phyloP scores from a whole-genome alignment of 2,797 vertebrate species.

The Fringilla coelebs region DNA sequence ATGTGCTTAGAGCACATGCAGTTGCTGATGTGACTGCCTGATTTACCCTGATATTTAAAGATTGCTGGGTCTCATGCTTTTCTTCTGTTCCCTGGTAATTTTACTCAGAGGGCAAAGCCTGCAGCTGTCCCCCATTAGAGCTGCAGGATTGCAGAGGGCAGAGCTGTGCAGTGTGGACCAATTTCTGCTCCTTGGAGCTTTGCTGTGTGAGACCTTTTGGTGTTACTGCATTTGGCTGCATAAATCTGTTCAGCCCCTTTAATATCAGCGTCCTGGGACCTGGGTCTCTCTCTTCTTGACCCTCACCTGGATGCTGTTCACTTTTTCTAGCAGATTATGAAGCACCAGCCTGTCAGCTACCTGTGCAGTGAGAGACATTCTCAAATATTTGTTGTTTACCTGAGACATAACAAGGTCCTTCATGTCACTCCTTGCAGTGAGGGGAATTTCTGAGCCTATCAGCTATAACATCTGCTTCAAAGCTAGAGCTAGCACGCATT shows the following conservation, averaged over 20 bases:
- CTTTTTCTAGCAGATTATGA: neutral
- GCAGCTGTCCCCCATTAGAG: neutral
- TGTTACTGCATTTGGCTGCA: neutral
- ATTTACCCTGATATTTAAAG: neutral
- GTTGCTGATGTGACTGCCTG: neutral
- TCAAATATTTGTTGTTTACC: constrained; percentile 17
- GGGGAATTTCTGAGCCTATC: neutral
- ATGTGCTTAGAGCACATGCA: neutral
- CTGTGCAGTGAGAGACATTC: neutral
- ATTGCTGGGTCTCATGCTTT: neutral
- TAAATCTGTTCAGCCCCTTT: neutral
- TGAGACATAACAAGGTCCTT: neutral
- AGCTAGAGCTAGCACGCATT: neutral
- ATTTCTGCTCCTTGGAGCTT: neutral
- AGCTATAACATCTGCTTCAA: neutral
- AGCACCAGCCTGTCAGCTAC: neutral
- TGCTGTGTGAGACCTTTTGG: neutral
- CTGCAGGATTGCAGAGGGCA: neutral
- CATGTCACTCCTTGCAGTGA: neutral
- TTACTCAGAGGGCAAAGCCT: neutral
- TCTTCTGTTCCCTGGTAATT: neutral
- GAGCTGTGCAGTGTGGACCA: neutral
- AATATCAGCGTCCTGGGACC: neutral
- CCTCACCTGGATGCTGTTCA: neutral
- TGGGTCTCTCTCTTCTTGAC: neutral